phyloP scores from a whole-genome alignment of 2,113 vertebrate species.

The Tretioscincus oriximinensis region DNA sequence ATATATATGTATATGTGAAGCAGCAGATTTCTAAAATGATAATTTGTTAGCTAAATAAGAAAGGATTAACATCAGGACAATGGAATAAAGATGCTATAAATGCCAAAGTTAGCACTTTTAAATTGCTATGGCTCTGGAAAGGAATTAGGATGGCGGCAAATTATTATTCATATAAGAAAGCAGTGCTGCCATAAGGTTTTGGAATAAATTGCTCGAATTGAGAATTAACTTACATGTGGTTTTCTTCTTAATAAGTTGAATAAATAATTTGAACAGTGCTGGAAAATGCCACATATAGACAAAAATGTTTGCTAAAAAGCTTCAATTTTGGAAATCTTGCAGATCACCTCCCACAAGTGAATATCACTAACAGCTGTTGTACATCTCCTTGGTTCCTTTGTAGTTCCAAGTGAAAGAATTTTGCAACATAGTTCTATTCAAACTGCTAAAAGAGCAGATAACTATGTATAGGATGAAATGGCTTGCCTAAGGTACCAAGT shows the following conservation, averaged over 20 bases:
- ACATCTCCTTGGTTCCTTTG: slow-evolving; percentile 63
- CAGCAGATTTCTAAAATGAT: neutral
- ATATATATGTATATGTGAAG: neutral
- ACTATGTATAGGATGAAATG: slow-evolving; percentile 1
- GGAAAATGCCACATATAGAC: slow-evolving; percentile 34
- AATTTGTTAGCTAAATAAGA: neutral
- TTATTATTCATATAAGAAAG: slow-evolving; percentile 51
- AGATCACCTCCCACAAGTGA: slow-evolving; percentile 56
- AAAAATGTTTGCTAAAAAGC: slow-evolving; percentile 41
- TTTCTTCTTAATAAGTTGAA: slow-evolving; percentile 22
- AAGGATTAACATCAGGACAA: neutral
- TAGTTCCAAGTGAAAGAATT: slow-evolving; percentile 53
- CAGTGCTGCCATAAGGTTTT: slow-evolving; percentile 31
- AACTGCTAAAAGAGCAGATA: slow-evolving; percentile 27
- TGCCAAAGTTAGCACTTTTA: neutral
- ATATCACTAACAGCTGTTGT: slow-evolving; percentile 69
- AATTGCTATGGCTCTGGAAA: slow-evolving; percentile 29
- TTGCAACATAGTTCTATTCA: slow-evolving; percentile 27
- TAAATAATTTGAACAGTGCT: neutral
- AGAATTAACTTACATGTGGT: slow-evolving; percentile 36
- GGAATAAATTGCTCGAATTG: slow-evolving; percentile 33
- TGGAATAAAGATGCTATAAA: neutral
- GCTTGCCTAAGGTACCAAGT: neutral
- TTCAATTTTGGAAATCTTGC: slow-evolving; percentile 53
- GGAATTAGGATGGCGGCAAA: slow-evolving; percentile 52